phyloP scores from a whole-genome alignment of 2,888 invertebrate species.

The Aricia artaxerxes region DNA sequence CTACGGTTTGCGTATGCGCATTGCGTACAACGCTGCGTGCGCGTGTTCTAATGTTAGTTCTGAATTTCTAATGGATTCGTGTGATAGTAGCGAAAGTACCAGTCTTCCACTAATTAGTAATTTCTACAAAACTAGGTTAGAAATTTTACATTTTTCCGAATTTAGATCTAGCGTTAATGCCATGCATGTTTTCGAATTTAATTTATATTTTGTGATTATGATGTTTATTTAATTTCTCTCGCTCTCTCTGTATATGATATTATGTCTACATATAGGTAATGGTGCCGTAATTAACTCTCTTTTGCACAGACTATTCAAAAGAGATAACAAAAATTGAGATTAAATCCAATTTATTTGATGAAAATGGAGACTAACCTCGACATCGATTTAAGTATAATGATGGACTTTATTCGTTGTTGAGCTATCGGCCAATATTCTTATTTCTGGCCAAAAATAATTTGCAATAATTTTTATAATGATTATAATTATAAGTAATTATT shows the following conservation, averaged over 20 bases:
- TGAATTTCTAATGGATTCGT: background rate
- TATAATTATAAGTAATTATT: background rate
- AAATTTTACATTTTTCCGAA: background rate
- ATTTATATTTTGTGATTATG: background rate
- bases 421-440: background rate
- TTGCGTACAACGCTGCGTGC: background rate
- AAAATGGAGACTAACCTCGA: background rate
- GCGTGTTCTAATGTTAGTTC: background rate
- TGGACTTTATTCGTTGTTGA: background rate
- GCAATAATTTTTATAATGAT: no score
- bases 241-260: background rate
- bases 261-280: background rate
- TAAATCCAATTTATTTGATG: background rate
- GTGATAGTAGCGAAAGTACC: background rate
- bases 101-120: conserved; percentile 1
- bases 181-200: conserved; percentile 12
- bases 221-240: background rate
- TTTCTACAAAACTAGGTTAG: background rate
- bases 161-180: background rate
- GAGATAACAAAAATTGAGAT: background rate
- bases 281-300: background rate
- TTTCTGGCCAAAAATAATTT: background rate
- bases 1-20: conserved; percentile 1
- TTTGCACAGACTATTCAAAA: background rate
- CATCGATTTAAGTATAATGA: no score